phyloP scores from a whole-genome alignment of 37 sponge, comb jelly and placozoan genomes.

The Chondrosia reniformis region DNA sequence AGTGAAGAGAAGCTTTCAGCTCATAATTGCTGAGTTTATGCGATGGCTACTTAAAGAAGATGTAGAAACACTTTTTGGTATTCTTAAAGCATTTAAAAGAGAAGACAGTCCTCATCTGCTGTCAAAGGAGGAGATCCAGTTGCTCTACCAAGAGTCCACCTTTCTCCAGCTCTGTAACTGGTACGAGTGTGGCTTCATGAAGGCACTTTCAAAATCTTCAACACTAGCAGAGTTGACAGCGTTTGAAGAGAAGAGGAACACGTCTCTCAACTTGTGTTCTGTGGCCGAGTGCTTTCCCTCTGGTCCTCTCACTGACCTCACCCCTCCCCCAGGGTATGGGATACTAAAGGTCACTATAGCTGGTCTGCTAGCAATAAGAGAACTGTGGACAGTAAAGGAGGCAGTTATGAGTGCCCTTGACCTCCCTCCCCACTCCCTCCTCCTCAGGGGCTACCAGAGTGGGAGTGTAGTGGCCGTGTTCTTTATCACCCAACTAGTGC shows the following conservation, averaged over 20 bases:
- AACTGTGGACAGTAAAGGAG: conserved; percentile 5
- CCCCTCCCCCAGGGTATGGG: conserved; percentile 12
- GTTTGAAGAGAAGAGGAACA: not conserved
- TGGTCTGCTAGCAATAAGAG: not conserved
- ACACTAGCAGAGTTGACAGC: not conserved
- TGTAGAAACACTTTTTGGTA: not conserved
- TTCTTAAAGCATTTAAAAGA: not conserved
- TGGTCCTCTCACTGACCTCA: not conserved
- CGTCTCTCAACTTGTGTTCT: not conserved
- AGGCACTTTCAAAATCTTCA: too few relatives aligned
- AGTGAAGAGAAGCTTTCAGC: conserved; percentile 18
- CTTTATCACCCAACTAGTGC: not conserved
- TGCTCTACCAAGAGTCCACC: not conserved
- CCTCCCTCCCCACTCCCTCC: conserved; percentile 8
- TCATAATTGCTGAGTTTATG: conserved; percentile 1
- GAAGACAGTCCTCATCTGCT: not conserved
- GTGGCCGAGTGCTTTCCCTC: not conserved
- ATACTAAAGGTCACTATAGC: not conserved
- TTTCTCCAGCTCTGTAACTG: not conserved
- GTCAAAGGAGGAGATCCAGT: not conserved
- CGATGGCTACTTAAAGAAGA: not conserved
- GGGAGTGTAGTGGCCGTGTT: conserved; percentile 7
- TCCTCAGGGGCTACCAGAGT: conserved; percentile 17
- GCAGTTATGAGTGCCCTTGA: not conserved
- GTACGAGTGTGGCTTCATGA: conserved; percentile 2